A percentile compares a stretch with the other conserved stretches of the same genome.
These are phyloP conservation scores for Clusia tigrina DNA, from an alignment of 2,888 invertebrate genomes.

Conservation along the genomic window DNA sequence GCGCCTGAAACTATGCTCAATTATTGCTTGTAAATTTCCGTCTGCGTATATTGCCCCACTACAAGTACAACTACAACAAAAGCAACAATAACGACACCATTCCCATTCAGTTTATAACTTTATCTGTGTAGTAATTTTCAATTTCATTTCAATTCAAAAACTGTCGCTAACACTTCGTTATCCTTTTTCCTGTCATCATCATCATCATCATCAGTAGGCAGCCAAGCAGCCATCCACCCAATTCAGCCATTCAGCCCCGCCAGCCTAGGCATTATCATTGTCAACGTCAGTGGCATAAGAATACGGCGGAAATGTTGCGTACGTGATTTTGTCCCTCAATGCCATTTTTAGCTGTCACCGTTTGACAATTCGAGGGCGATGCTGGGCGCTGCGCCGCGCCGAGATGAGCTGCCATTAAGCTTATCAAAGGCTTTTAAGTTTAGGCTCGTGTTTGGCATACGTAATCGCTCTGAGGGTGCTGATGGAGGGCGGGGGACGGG, in stretches of 20 bases:
- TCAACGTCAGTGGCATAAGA: conserved; percentile 9
- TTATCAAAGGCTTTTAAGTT: conserved; percentile 58
- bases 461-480: no score
- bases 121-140: conserved; percentile 44
- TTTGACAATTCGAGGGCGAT: conserved; percentile 6
- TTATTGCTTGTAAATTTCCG: no score
- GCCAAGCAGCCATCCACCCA: background rate
- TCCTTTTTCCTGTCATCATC: background rate
- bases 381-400: no score
- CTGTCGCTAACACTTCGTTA: conserved; percentile 36
- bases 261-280: background rate
- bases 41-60: no score
- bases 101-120: conserved; percentile 6
- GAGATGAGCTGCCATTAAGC: conserved; percentile 36
- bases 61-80: no score
- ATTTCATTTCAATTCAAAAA: conserved; percentile 56
- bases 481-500: no score
- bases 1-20: no score
- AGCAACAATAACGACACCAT: no score
- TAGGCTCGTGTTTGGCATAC: conserved; percentile 54
- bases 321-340: conserved; percentile 58
- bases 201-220: background rate
- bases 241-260: background rate
- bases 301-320: conserved; percentile 51
- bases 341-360: conserved; percentile 48